Evolutionary conservation across 2,888 invertebrate species (phyloP).

Genomic region (Aphodius sticticus): DNA sequence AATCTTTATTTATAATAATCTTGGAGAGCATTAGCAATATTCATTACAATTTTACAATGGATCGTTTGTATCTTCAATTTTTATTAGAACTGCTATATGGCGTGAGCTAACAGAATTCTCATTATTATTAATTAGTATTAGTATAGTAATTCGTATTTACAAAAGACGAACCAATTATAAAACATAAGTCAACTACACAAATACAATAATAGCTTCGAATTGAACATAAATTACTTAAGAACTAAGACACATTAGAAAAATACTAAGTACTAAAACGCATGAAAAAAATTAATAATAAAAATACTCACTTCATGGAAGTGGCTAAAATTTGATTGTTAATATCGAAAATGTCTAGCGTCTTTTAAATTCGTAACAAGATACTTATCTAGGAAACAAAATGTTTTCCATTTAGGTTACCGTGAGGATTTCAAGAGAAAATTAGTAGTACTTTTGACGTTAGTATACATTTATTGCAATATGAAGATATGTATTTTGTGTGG

Average conservation of each 20-base stretch:
- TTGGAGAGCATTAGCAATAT: constrained; percentile 56
- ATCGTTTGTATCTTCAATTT: constrained; percentile 8
- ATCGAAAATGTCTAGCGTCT: constrained; percentile 48
- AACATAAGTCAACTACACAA: constrained; percentile 16
- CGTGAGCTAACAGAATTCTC: constrained; percentile 47
- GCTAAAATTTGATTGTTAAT: constrained; percentile 12
- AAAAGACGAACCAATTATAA: background rate
- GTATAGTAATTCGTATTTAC: constrained; percentile 26
- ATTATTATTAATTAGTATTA: constrained; percentile 27
- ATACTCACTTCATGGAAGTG: constrained; percentile 54
- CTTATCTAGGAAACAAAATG: constrained; percentile 49
- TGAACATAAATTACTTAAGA: constrained; percentile 19
- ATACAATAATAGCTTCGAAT: constrained; percentile 23
- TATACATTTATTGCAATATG: constrained; percentile 50
- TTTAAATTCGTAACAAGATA: constrained; percentile 55
- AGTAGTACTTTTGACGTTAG: constrained; percentile 27
- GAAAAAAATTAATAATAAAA: constrained; percentile 11
- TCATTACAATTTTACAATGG: constrained; percentile 51
- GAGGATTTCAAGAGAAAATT: constrained; percentile 27
- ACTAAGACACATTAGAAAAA: constrained; percentile 6
- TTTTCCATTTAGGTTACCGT: background rate
- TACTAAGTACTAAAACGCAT: background rate
- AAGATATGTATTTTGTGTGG: constrained; percentile 50
- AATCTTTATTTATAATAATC: constrained; percentile 54
- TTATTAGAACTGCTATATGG: constrained; percentile 40